Evolutionary conservation across 30 jellyfish, hydroid and myxozoan genomes (phyloP).

Genomic region (Pseudorhiza aurosa): DNA sequence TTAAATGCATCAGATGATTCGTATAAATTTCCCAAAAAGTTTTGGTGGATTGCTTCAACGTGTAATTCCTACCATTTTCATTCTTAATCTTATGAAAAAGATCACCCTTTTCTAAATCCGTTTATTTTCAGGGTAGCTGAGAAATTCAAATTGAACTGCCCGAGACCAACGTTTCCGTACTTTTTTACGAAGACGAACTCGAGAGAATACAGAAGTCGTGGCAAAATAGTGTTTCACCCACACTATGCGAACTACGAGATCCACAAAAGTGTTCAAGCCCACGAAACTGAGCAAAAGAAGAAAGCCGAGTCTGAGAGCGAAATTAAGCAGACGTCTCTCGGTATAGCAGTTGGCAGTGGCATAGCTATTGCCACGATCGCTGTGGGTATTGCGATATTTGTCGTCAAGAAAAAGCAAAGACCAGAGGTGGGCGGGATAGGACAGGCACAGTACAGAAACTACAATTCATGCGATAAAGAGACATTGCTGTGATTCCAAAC

Average conservation of each 20-base stretch:
- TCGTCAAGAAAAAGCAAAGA: neutral
- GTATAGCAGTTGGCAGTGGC: constrained; percentile 45
- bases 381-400: constrained; percentile 17
- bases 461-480: constrained; percentile 26
- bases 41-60: too few species aligned
- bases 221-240: neutral
- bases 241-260: neutral
- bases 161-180: constrained; percentile 69
- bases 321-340: constrained; percentile 13
- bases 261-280: neutral
- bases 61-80: too few species aligned
- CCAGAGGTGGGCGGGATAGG: neutral
- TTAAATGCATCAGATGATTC: too few species aligned
- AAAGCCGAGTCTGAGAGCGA: neutral
- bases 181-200: constrained; percentile 68
- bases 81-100: too few species aligned
- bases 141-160: constrained; percentile 59
- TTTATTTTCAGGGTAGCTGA: constrained; percentile 37
- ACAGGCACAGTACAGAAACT: neutral
- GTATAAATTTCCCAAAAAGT: too few species aligned
- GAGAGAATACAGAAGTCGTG: constrained; percentile 1
- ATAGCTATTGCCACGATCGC: constrained; percentile 39
- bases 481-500: constrained; percentile 19
- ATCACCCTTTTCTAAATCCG: too few species aligned
- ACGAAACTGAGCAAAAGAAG: constrained; percentile 6